Percentiles rank a stretch among this genome's conserved stretches.
Evolutionary conservation across 2,888 invertebrate genomes (phyloP).

Genomic region (Drosophila nr. perissopoda): DNA sequence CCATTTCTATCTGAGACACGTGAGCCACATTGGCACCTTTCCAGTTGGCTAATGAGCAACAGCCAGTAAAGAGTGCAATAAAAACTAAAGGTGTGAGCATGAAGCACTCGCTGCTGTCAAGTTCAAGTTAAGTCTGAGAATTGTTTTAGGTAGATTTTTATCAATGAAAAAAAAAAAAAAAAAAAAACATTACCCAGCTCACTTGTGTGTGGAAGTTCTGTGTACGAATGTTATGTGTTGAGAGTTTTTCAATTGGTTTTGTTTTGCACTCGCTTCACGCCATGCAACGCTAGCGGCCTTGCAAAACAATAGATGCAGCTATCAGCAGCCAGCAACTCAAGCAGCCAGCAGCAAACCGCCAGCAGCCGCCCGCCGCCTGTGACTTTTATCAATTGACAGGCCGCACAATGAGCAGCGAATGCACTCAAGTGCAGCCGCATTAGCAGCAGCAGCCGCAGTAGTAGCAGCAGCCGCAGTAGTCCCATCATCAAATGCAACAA

Average conservation of each 20-base stretch:
- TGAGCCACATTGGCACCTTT: constrained; percentile 43
- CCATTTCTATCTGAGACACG: constrained; percentile 24
- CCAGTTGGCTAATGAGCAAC: constrained; percentile 54
- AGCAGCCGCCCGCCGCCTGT: constrained; percentile 30
- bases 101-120: constrained; percentile 61
- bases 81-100: constrained; percentile 61
- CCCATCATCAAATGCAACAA: constrained; percentile 61
- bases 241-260: constrained; percentile 38
- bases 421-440: constrained; percentile 58
- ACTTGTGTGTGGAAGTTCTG: constrained; percentile 28
- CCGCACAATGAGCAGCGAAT: constrained; percentile 58
- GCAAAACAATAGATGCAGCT: constrained; percentile 74
- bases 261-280: constrained; percentile 58
- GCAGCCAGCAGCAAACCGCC: constrained; percentile 19
- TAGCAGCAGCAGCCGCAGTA: constrained; percentile 12
- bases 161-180: constrained; percentile 19
- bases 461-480: neutral
- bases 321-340: constrained; percentile 34
- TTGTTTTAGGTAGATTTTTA: constrained; percentile 62
- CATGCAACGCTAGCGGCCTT: constrained; percentile 78
- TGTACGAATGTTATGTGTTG: neutral
- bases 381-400: constrained; percentile 75
- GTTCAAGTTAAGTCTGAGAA: constrained; percentile 73
- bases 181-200: constrained; percentile 1
- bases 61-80: constrained; percentile 39